A percentile compares a stretch with the other conserved stretches of the same genome.
phyloP scores from a whole-genome alignment of 2,797 vertebrate genomes.

The Melanotaenia boesemani region DNA sequence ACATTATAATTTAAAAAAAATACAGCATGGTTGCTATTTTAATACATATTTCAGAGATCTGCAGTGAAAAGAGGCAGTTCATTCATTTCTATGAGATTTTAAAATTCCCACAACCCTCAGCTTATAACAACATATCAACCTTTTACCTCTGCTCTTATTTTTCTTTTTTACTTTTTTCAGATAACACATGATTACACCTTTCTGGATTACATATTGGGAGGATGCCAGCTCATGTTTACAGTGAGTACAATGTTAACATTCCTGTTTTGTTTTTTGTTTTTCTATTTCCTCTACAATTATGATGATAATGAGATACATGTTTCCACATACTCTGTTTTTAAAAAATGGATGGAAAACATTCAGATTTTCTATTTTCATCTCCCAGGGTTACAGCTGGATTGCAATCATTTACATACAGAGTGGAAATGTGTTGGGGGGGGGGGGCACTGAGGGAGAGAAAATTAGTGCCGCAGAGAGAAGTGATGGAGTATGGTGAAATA shows the following conservation, averaged over 20 bases:
- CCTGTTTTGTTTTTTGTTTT: slow-evolving; percentile 1
- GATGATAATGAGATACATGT: slow-evolving; percentile 47
- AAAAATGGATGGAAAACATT: slow-evolving; percentile 48
- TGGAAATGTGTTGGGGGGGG: slow-evolving; percentile 14
- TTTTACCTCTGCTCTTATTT: not conserved
- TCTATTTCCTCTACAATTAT: slow-evolving; percentile 12
- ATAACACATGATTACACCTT: slow-evolving; percentile 96
- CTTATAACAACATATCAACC: not conserved
- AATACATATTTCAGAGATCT: slow-evolving; percentile 1
- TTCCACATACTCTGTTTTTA: slow-evolving; percentile 11
- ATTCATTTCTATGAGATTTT: not conserved
- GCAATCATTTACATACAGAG: slow-evolving; percentile 50
- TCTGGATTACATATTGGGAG: slow-evolving; percentile 97
- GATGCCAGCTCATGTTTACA: slow-evolving; percentile 98
- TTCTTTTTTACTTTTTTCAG: slow-evolving; percentile 71
- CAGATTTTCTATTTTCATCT: slow-evolving; percentile 45
- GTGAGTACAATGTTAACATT: slow-evolving; percentile 85
- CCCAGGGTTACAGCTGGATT: slow-evolving; percentile 35
- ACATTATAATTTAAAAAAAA: slow-evolving; percentile 17
- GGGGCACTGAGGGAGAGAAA: not conserved
- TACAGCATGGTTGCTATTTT: slow-evolving; percentile 16
- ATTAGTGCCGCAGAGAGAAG: not conserved
- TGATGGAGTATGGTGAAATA: not conserved
- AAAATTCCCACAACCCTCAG: not conserved
- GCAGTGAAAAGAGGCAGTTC: not conserved